Base-by-base conservation (phyloP, 35 echinoderm and acorn worm genomes). In the Acanthaster planci region DNA sequence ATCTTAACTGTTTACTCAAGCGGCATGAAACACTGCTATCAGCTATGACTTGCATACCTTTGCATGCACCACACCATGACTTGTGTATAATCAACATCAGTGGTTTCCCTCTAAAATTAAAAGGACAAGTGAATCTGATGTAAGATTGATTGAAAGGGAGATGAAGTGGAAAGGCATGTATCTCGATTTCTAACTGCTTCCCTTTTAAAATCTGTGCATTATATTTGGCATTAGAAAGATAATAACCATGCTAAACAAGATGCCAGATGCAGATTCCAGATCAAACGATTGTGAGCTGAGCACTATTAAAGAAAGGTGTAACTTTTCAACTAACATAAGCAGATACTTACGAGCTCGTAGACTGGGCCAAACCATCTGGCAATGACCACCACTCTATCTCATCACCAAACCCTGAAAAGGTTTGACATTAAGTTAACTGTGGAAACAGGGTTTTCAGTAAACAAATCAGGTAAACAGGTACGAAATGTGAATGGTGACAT, bases 61-160 rank as follows among this genome's bases (percentile, higher is more conserved):
- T 85, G 64, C 83, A 85, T 31, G 83, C 83, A 75, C 83, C 83
- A 75, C 83, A 85, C 83, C 83, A 85, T 5, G 55, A 31, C 37
- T 85, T 85, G 36, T 85, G 83, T 38, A 85, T 85, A 67, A 85
- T 67, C 10, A 85, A 30, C 83, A 85, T 85, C 58, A 85, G 36
- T 18, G 83, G 83, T 85, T 85, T 85, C 18, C 40, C 40, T 39
- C 83, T 85, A 34, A 1, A 85, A 76, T 29, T 75, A 79, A 1
- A 47, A 47, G 18, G 21, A 79, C 77, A 79, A 52, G 1, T 37
- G 21, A 79, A 37, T 37, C 9, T 16, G 18, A 7, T 18, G 39
- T 40, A 12, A 12, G 42, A 47, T 6, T 47, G 42, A 47, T 47
- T 12, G 4, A 47, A 12, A 6, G 42, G 42, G 12, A 12, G 12